A percentile compares a stretch with the other conserved stretches of the same genome.
Conservation (phyloP, 2,113 vertebrate species). For the Ceyx melanurus region DNA sequence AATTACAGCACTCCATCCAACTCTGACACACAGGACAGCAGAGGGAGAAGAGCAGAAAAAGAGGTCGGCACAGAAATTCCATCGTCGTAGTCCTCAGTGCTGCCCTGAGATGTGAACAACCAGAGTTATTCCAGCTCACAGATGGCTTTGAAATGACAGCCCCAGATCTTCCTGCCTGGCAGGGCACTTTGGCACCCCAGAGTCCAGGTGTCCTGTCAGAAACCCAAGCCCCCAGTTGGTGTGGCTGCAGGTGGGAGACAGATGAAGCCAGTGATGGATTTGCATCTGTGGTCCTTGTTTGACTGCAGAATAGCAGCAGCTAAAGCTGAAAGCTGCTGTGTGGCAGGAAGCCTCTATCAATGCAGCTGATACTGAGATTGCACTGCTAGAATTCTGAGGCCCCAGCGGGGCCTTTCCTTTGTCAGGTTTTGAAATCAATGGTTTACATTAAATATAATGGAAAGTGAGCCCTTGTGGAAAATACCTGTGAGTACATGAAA, state of each 20-base stretch:
- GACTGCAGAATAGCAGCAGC: not conserved
- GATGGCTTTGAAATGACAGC: not conserved
- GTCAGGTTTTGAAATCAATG: not conserved
- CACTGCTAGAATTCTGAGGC: not conserved
- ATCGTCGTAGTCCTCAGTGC: not conserved
- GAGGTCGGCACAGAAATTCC: not conserved
- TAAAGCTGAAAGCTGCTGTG: not conserved
- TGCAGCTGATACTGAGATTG: not conserved
- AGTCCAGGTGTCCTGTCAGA: not conserved
- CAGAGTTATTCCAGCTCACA: not conserved
- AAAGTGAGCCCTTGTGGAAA: not conserved
- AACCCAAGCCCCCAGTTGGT: not conserved
- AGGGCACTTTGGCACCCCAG: not conserved
- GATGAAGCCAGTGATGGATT: not conserved
- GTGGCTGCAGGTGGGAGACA: not conserved
- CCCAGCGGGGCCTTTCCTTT: not conserved
- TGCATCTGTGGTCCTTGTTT: not conserved
- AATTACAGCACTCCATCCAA: slow-evolving; percentile 39
- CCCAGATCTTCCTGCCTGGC: not conserved
- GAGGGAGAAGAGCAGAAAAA: slow-evolving; percentile 20
- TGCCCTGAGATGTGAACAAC: not conserved
- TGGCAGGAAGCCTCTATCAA: not conserved
- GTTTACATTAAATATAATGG: not conserved
- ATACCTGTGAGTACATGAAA: not conserved
- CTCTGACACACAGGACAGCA: not conserved